Conservation (phyloP, 2,888 invertebrate genomes). For the Formica aserva region DNA sequence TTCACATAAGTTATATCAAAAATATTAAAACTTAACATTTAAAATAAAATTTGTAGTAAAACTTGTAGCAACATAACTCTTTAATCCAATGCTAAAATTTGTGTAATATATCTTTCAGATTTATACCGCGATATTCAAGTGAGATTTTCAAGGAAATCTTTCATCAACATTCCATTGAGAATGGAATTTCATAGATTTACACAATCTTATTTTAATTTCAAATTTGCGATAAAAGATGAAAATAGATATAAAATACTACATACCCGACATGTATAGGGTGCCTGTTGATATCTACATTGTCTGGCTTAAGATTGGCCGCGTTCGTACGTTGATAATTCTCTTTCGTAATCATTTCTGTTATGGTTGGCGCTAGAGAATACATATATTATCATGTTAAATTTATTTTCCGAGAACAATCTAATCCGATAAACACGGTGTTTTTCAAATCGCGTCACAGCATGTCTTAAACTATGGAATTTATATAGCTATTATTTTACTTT, state of each 20-base stretch:
- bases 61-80: slow-evolving; percentile 39
- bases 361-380: slow-evolving; percentile 79
- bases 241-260: slow-evolving; percentile 78
- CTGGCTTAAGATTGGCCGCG: slow-evolving; percentile 87
- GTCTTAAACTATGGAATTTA: background rate
- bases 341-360: slow-evolving; percentile 85
- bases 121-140: background rate
- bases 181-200: background rate
- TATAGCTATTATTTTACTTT: background rate
- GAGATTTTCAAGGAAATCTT: background rate
- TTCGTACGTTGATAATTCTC: slow-evolving; percentile 85
- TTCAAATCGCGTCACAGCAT: background rate
- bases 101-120: background rate
- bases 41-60: slow-evolving; percentile 33
- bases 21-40: background rate
- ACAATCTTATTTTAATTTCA: background rate
- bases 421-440: slow-evolving; percentile 25
- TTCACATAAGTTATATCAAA: background rate
- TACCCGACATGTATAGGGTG: slow-evolving; percentile 90
- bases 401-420: slow-evolving; percentile 23
- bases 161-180: background rate
- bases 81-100: slow-evolving; percentile 40
- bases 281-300: slow-evolving; percentile 89
- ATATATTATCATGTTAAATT: slow-evolving; percentile 29
- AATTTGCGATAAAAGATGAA: background rate